Evolutionary conservation across 2,888 invertebrate genomes (phyloP).

Genomic region (Drosophila lutescens): DNA sequence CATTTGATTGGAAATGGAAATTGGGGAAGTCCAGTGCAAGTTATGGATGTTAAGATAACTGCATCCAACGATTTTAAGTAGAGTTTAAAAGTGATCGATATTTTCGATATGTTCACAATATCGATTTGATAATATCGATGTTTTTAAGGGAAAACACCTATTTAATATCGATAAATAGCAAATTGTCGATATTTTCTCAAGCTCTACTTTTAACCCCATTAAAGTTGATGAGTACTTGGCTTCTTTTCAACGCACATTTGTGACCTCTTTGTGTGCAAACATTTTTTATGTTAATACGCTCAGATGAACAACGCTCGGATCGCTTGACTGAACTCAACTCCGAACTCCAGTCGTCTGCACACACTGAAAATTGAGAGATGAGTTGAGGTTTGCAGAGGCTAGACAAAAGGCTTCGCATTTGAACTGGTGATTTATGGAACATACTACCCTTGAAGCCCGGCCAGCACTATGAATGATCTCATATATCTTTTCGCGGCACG

Average conservation of each 20-base stretch:
- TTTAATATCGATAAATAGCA: too few relatives aligned
- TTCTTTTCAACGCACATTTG: constrained; percentile 52
- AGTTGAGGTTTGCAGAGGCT: constrained; percentile 13
- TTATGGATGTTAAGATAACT: constrained; percentile 9
- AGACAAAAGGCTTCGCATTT: constrained; percentile 36
- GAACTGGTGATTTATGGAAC: constrained; percentile 42
- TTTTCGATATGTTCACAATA: too few relatives aligned
- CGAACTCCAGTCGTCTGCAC: constrained; percentile 26
- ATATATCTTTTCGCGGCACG: constrained; percentile 83
- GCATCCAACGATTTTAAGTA: neutral
- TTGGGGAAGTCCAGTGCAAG: neutral
- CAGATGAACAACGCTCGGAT: constrained; percentile 84
- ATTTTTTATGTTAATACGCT: constrained; percentile 85
- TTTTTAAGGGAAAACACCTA: too few relatives aligned
- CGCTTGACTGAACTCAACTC: constrained; percentile 83
- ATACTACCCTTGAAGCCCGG: constrained; percentile 77
- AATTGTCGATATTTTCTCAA: too few relatives aligned
- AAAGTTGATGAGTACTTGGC: neutral
- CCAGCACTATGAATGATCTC: constrained; percentile 86
- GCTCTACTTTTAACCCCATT: neutral
- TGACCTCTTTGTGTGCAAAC: constrained; percentile 68
- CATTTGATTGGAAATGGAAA: constrained; percentile 17
- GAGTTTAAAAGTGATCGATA: too few relatives aligned
- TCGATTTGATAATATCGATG: too few relatives aligned
- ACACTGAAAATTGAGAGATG: constrained; percentile 1